Percentiles rank a stretch among this genome's conserved stretches.
Evolutionary conservation across 2,113 vertebrate species (phyloP).

Genomic region (Engraulis encrasicolus): DNA sequence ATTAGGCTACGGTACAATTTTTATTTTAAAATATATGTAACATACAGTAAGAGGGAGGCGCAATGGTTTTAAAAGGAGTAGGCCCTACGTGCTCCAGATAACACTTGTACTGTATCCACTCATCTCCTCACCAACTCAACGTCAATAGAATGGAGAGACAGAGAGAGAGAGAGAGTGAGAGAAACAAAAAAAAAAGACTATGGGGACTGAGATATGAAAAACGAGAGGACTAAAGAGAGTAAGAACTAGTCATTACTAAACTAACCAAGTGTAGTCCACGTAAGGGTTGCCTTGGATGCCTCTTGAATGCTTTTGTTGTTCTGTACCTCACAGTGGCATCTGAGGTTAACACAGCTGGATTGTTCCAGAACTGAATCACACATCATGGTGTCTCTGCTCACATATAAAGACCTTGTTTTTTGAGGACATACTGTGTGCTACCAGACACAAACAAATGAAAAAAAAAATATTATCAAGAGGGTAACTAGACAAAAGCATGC

Average conservation of each 20-base stretch:
- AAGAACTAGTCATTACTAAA: too few relatives aligned
- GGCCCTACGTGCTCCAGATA: background rate
- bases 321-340: background rate
- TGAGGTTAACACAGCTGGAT: conserved; percentile 8
- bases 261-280: too few relatives aligned
- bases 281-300: background rate
- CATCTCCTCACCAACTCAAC: background rate
- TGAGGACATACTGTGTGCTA: background rate
- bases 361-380: background rate
- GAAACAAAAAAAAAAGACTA: too few relatives aligned
- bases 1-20: background rate
- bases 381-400: conserved; percentile 12
- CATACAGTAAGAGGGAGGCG: background rate
- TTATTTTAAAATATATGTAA: background rate
- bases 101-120: background rate
- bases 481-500: background rate
- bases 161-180: background rate
- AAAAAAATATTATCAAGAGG: background rate
- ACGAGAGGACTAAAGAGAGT: too few relatives aligned
- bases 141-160: background rate
- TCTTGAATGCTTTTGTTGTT: background rate
- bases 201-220: too few relatives aligned
- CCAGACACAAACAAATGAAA: background rate
- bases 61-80: background rate
- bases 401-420: conserved; percentile 22